Evolutionary conservation across 2,888 invertebrate species (phyloP), one percentile per base, ranked within the genome.

Genomic region (Ophraella communa): DNA sequence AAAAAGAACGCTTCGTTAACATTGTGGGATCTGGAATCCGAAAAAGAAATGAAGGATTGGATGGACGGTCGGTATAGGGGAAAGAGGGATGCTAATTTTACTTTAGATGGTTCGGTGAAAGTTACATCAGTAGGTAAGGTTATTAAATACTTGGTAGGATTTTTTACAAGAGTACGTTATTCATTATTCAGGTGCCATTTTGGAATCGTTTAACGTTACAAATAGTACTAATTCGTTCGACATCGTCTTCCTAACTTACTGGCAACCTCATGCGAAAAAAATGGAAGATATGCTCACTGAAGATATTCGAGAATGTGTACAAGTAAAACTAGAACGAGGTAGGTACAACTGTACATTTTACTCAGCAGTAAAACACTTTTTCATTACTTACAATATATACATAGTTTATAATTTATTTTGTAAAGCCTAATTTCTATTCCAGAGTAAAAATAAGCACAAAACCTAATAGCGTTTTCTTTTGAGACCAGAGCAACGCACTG

Each of bases 191-290:
- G 80, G 80, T 27, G 74, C 77, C n/a, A 67, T 81, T 23, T 58
- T 78, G 21, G 73, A 78, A 39, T 70, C 80, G 4, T 62, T 76
- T 11, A 74, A 78, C 53, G 53, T 68, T 11, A 71, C 76, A 5
- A 71, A 66, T 23, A 67, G 71, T 23, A 73, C 85, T 49, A 83
- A 84, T 53, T 76, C 85, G 0, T 78, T 87, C 67, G 88, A 93
- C 81, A 82, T 92, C 53, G 84, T 90, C 17, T 92, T 93, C 78
- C 86, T 91, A 4, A 88, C 91, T 5, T 91, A 91, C 76, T 91
- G 92, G 87, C 85, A 91, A 69, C 90, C 89, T 68, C 86, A 89
- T 0, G 86, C 55, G 27, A 64, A 59, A 8, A 47, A 65, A 7
- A 45, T 71, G 24, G 86, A 86, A 47, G 79, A 87, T 42, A 79